These are phyloP conservation scores for Silurus meridionalis DNA, from an alignment of 2,113 vertebrate species.

Conservation along the genomic window DNA sequence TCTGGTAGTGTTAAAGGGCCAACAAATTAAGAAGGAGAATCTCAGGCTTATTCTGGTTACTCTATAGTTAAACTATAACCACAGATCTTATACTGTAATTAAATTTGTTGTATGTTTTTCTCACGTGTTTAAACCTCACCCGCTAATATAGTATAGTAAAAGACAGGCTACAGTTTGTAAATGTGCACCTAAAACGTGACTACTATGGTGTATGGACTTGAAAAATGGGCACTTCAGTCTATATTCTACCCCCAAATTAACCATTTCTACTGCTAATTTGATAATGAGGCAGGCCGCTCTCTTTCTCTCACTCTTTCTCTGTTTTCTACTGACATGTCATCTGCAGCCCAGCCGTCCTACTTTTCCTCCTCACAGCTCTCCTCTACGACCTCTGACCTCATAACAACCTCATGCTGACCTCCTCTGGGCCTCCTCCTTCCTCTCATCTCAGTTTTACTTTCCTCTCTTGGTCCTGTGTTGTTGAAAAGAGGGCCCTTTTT, in stretches of 20 bases:
- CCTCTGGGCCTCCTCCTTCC: conserved; percentile 74
- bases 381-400: conserved; percentile 87
- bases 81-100: neutral
- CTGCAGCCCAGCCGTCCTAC: conserved; percentile 67
- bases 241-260: neutral
- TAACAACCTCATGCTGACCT: conserved; percentile 81
- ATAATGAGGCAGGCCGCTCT: conserved; percentile 27
- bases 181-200: neutral
- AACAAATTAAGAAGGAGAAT: neutral
- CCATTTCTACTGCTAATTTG: neutral
- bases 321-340: conserved; percentile 67
- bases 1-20: neutral
- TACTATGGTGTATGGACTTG: neutral
- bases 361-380: conserved; percentile 76
- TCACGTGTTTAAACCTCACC: neutral
- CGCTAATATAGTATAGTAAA: neutral
- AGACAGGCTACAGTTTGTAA: neutral
- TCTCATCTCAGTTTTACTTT: conserved; percentile 67
- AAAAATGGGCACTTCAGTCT: neutral
- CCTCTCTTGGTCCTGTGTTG: conserved; percentile 29
- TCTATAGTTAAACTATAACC: neutral
- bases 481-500: neutral
- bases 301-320: conserved; percentile 49
- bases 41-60: neutral
- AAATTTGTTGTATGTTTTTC: neutral